Evolutionary conservation across 1,140 invertebrate species (phyloP), one percentile per base, ranked within the genome.

Genomic region (Dendroctonus valens): DNA sequence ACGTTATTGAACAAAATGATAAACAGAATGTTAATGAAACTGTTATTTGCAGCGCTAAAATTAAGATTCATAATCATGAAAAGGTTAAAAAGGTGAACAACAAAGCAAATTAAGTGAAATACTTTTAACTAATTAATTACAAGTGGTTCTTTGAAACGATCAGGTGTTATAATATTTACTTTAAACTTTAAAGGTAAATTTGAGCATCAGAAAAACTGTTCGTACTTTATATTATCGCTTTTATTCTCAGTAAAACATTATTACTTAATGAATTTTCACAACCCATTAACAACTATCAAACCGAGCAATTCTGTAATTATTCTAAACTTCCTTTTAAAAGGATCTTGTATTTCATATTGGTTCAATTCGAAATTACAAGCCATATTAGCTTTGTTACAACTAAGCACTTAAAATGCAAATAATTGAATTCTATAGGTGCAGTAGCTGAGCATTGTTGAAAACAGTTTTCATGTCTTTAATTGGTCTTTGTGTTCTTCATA

Each of bases 161-260:
- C 1, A 1, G 26, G 26, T 26, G 26, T 26, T 26, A 26, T 3
- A 26, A 1, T 2, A 26, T 26, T 26, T 26, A 26, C 1, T 26
- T 26, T 26, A 2, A 26, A 26, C 3, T 3, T 26, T 26, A 3
- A 26, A 26, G 26, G 1, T 2, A 26, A 26, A 26, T 3, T 26
- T 26, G 26, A 2, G 26, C 26, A 26, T 26, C 26, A 26, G 26
- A 26, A 26, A 26, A 26, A 26, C 26, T 26, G 26, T 2, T 1
- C 26, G 3, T 26, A 26, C 3, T 26, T 26, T 52, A 15, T 15
- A 26, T 52, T 14, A 37, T 52, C 50, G 15, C 9, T 5, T 52
- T 6, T 26, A 15, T 52, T 52, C 12, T 52, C 5, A 39, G 44
- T 37, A 40, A 60, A 49, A 60, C 48, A 60, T 60, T 38, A 42